These are phyloP conservation scores for Huso huso DNA, from an alignment of 2,797 vertebrate genomes.

Conservation along the genomic window DNA sequence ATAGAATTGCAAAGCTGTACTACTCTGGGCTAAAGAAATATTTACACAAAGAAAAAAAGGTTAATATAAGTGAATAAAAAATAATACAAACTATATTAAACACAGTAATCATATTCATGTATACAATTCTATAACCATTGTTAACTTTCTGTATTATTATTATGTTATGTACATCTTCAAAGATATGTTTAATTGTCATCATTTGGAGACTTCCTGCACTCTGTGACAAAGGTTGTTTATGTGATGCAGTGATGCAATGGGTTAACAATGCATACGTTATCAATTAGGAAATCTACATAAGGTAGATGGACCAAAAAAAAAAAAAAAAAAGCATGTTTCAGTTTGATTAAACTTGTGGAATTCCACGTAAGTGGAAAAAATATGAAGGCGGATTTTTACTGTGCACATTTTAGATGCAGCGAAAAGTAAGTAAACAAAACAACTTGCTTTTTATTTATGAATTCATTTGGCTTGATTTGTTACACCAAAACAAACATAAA, in stretches of 20 bases:
- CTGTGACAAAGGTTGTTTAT: slow-evolving; percentile 45
- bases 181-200: slow-evolving; percentile 8
- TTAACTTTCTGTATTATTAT: too few species aligned
- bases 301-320: slow-evolving; percentile 42
- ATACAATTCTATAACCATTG: too few species aligned
- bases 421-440: slow-evolving; percentile 26
- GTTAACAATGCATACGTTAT: slow-evolving; percentile 51
- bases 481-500: slow-evolving; percentile 13
- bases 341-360: slow-evolving; percentile 60
- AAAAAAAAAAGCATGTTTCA: slow-evolving; percentile 39
- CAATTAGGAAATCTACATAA: slow-evolving; percentile 57
- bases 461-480: background rate
- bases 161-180: background rate
- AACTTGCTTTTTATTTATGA: background rate
- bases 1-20: too few species aligned
- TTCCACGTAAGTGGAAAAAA: slow-evolving; percentile 61
- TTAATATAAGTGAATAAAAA: too few species aligned
- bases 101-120: too few species aligned
- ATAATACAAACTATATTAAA: too few species aligned
- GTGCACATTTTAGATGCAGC: slow-evolving; percentile 22
- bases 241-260: slow-evolving; percentile 63
- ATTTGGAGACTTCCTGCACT: slow-evolving; percentile 55
- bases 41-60: too few species aligned
- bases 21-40: too few species aligned
- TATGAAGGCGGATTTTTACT: slow-evolving; percentile 38